Evolutionary conservation across 2,888 invertebrate species (phyloP), one percentile per base, ranked within the genome.

Genomic region (Chrysodeixis includens): DNA sequence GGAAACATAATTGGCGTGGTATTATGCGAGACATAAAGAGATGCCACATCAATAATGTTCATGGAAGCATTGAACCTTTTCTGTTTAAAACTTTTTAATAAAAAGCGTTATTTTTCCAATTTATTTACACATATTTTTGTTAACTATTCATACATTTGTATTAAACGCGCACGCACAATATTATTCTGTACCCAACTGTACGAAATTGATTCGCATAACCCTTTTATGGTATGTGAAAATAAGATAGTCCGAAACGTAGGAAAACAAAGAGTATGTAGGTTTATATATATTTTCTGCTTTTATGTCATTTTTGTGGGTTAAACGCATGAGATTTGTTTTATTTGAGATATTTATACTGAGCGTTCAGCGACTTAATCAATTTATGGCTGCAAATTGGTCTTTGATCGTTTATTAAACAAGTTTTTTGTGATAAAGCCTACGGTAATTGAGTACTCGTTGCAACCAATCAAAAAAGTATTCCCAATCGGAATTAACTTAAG

Each of bases 1-100:
- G 60, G 35, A 66, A 71, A 64, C 69, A 55, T 78, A 74, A 74
- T 74, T 76, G 71, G 49, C 35, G 58, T 61, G 56, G 57, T 64
- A 73, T 76, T 74, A 65, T 67, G 60, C 55, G 65, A 70, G 54
- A 65, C 46, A 56, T 49, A 66, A 65, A 71, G 56, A 56, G 62
- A 40, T 60, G 51, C 22, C 62, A 46, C 56, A 66, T 66, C 70
- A 67, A 76, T 77, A 77, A 77, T 40, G 51, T 9, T 61, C 63
- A 74, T 67, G 62, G 18, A 56, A 63, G 46, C 26, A 20, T 14
- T 16, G 57, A 55, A 66, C 22, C n/a, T 44, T 12, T 62, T 71
- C 62, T 64, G 63, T 69, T 59, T 57, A 64, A 72, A 62, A 46
- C n/a, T 60, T 51, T 51, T 16, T 44, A 8, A 18, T 5, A 35